Percentiles rank a stretch among this genome's conserved stretches.
These are phyloP conservation scores for Tupaia chinensis DNA, from an alignment of 2,113 vertebrate genomes.

Conservation along the genomic window DNA sequence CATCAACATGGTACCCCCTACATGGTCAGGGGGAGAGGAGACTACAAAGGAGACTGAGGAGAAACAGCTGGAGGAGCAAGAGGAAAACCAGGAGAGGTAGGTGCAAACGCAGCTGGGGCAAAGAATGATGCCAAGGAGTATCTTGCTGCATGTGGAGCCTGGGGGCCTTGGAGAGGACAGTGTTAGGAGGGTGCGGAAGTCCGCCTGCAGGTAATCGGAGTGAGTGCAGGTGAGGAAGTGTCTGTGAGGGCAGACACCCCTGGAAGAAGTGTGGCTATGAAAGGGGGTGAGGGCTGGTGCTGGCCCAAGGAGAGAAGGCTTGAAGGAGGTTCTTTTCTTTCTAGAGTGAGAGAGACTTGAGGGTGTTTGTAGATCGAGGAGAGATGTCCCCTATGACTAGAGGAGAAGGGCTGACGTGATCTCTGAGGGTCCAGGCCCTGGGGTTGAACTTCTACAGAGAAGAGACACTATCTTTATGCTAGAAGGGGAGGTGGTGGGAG, in stretches of 20 bases:
- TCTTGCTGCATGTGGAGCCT: background rate
- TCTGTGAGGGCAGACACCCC: background rate
- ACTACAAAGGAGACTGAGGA: background rate
- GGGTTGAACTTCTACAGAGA: background rate
- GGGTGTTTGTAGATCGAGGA: background rate
- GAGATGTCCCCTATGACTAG: background rate
- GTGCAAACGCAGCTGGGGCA: background rate
- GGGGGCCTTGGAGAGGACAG: background rate
- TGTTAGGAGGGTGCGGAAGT: background rate
- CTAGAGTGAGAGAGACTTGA: background rate
- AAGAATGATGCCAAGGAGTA: background rate
- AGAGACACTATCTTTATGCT: background rate
- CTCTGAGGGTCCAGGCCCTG: background rate
- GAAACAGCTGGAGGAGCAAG: background rate
- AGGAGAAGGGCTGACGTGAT: background rate
- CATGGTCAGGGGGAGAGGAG: background rate
- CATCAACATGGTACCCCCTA: background rate
- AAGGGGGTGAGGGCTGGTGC: too few species aligned
- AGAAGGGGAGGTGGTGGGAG: background rate
- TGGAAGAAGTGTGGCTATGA: background rate
- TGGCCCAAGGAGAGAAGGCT: background rate
- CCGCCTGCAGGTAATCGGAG: background rate
- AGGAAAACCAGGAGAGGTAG: background rate
- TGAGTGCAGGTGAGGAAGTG: background rate
- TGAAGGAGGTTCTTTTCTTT: background rate